Evolutionary conservation across 2,888 invertebrate species (phyloP), one percentile per base, ranked within the genome.

Genomic region (Luffia ferchaultella): DNA sequence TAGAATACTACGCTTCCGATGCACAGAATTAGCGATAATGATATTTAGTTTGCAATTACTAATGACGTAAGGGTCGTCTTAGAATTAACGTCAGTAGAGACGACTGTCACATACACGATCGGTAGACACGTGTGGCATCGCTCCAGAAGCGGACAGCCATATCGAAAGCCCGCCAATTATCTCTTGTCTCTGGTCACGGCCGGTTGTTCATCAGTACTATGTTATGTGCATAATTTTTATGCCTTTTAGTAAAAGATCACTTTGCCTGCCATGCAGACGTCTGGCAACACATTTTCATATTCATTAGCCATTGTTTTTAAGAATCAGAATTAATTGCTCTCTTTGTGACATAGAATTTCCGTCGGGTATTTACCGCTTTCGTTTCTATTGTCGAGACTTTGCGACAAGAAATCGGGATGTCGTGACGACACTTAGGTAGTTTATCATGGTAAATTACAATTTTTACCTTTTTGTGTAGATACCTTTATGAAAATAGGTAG

Each of bases 181-280:
- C 64, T 56, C 62, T 74, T 76, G 70, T 74, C 62, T 66, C 64
- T 71, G 65, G 64, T 67, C 67, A 68, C 63, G 30, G 54, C 49
- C 58, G 56, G 55, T 63, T 46, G 60, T 54, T 51, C 49, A 58
- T 61, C 61, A 60, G 30, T 12, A 30, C 12, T 30, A 30, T 12
- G 30, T 30, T 67, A 73, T 72, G 71, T 61, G 64, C 76, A 75
- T 76, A 73, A 61, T 62, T 76, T 76, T 68, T 63, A 73, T 68
- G 73, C 60, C 51, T 62, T 54, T 67, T 67, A 61, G 52, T 49
- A 54, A 50, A 30, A 52, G 61, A 66, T 67, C 60, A 56, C 55
- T 67, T 30, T 30, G 30, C 30, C 30, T 30, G 30, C 30, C 30
- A 30, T 12, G 12, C 12, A 30, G 30, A 30, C 12, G 30, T 30